A percentile compares a stretch with the other conserved stretches of the same genome.
phyloP scores from a whole-genome alignment of 2,797 vertebrate genomes.

The Buceros bicornis region DNA sequence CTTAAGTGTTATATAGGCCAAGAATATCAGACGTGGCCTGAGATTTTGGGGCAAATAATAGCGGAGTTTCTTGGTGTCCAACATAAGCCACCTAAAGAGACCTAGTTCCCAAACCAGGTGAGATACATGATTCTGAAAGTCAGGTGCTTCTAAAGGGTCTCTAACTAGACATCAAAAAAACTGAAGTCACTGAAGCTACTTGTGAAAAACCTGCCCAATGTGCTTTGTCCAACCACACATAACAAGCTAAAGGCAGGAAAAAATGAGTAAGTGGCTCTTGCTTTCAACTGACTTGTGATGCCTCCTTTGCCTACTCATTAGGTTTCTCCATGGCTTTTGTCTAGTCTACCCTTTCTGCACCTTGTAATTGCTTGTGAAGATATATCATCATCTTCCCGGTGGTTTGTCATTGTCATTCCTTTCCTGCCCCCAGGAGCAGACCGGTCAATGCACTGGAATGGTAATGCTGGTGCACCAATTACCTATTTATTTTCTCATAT shows the following conservation, averaged over 20 bases:
- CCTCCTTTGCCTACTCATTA: constrained; percentile 42
- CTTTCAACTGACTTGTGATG: constrained; percentile 16
- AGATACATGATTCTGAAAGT: background rate
- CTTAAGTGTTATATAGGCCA: background rate
- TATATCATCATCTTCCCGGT: constrained; percentile 4
- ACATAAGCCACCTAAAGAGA: background rate
- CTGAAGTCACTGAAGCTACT: background rate
- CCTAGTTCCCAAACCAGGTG: background rate
- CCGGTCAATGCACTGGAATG: background rate
- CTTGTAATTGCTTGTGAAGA: constrained; percentile 24
- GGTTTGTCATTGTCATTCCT: constrained; percentile 47
- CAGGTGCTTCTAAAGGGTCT: background rate
- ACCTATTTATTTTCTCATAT: background rate
- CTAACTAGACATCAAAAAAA: background rate
- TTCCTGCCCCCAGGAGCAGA: background rate
- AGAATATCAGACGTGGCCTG: background rate
- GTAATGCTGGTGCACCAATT: background rate
- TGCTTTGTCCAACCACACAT: background rate
- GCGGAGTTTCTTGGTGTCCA: background rate
- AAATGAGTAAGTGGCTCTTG: background rate
- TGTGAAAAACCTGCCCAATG: background rate
- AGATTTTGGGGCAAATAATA: background rate
- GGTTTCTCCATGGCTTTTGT: background rate
- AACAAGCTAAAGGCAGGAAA: constrained; percentile 3
- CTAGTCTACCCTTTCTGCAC: background rate